Conservation (phyloP, 23 tunicate species). For the Clavelina lepadiformis region DNA sequence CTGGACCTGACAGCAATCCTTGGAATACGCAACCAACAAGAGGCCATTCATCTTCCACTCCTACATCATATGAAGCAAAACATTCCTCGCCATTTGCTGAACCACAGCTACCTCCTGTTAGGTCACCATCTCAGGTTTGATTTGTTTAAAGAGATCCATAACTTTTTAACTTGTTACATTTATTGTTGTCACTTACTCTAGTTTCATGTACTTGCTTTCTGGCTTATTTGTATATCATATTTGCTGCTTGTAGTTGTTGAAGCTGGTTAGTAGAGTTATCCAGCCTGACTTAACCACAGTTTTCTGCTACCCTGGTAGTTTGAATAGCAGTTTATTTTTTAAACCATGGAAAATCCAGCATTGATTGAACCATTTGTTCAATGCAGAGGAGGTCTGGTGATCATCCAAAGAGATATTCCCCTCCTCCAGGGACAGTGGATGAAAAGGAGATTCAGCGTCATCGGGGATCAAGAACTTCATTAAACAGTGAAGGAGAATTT, state of each 20-base stretch:
- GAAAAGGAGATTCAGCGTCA: constrained; percentile 77
- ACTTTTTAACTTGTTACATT: neutral
- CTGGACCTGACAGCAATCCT: neutral
- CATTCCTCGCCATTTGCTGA: constrained; percentile 48
- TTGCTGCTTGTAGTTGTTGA: too few species aligned
- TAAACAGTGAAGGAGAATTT: constrained; percentile 93
- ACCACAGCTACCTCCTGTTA: constrained; percentile 45
- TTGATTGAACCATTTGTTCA: neutral
- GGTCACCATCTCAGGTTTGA: neutral
- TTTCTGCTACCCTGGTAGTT: too few species aligned
- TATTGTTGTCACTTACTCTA: neutral
- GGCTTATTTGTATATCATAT: too few species aligned
- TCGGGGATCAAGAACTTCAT: constrained; percentile 76
- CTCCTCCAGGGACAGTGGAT: constrained; percentile 92
- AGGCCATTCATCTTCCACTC: constrained; percentile 34
- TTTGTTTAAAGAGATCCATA: neutral
- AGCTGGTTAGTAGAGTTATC: too few species aligned
- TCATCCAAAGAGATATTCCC: constrained; percentile 44
- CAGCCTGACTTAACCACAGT: too few species aligned
- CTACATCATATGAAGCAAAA: constrained; percentile 17
- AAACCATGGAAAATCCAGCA: too few species aligned
- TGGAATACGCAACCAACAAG: neutral
- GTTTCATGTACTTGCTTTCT: too few species aligned
- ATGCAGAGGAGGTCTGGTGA: constrained; percentile 13
- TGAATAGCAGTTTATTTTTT: too few species aligned